A percentile compares a stretch with the other conserved stretches of the same genome.
Evolutionary conservation across 2,797 vertebrate genomes (phyloP).

Genomic region (Melopsittacus undulatus): DNA sequence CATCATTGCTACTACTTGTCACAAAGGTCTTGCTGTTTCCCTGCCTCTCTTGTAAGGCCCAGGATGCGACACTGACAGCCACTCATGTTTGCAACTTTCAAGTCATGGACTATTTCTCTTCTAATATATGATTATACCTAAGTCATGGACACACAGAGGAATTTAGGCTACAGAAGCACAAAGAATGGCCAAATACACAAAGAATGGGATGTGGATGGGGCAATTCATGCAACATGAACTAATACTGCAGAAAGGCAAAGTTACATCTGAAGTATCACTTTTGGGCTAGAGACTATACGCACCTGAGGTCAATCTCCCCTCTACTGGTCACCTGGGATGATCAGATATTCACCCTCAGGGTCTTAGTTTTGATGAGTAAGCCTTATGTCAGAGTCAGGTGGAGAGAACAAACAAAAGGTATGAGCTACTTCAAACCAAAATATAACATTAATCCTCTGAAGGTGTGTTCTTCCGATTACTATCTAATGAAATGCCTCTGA

Average conservation of each 20-base stretch:
- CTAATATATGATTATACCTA: neutral
- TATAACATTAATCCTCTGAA: neutral
- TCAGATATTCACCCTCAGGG: neutral
- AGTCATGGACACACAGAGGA: neutral
- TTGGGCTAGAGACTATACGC: neutral
- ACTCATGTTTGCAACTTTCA: neutral
- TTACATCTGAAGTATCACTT: neutral
- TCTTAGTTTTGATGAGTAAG: neutral
- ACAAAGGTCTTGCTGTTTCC: neutral
- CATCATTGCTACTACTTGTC: neutral
- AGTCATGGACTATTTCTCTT: neutral
- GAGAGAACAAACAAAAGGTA: neutral
- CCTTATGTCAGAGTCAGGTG: neutral
- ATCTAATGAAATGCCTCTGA: neutral
- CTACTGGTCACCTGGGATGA: neutral
- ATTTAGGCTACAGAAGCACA: neutral
- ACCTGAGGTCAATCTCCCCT: neutral
- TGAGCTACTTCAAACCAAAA: neutral
- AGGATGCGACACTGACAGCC: neutral
- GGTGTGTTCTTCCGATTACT: neutral
- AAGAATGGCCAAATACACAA: neutral
- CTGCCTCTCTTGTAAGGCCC: neutral
- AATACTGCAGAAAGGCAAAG: neutral
- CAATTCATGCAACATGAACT: accelerated
- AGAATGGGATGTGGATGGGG: neutral